Base-by-base conservation (phyloP, 30 jellyfish, hydroid and myxozoan genomes). In the Sanderia malayensis region DNA sequence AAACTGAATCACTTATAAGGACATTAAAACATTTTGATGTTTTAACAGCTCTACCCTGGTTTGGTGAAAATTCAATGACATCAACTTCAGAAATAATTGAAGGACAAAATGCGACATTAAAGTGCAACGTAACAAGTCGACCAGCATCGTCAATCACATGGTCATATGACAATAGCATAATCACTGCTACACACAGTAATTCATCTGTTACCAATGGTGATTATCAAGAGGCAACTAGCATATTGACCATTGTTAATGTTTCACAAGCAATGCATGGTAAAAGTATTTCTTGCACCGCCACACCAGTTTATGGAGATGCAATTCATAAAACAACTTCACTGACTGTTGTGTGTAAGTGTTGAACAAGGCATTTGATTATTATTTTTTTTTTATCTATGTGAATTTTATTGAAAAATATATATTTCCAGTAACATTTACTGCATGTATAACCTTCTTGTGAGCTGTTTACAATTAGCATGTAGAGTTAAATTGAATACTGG, bases 101-200 rank as follows among this genome's bases (percentile, higher is more conserved):
- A 23, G 77, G 77, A 18, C 24, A 7, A 34, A 7, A 20, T 33
- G n/a, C 24, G 10, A 24, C 57, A 2, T 19, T 65, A 31, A 30
- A 22, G 4, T 65, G 77, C 19, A 34, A 37, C 77, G 77, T 65
- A n/a, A 30, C 59, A 23, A 65, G 77, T 33, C 19, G 77, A 34
- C 77, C 77, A 65, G 61, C 61, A 22, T 65, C 77, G 15, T 11
- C 23, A 0, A 34, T 65, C 61, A 30, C 29, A 8, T 65, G 77
- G 77, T 30, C 77, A 20, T 15, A 31, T 37, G 61, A 31, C 27
- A 49, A 24, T 30, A 8, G 61, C 2, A 45, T 0, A 31, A 37
- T 65, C 41, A 61, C 49, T 65, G 77, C 59, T 37, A 65, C 31
- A 17, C 61, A 31, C 30, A 65, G 59, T n/a, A 41, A 31, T 25